Evolutionary conservation across 30 jellyfish, hydroid and myxozoan genomes (phyloP).

Genomic region (Aurelia sp.): DNA sequence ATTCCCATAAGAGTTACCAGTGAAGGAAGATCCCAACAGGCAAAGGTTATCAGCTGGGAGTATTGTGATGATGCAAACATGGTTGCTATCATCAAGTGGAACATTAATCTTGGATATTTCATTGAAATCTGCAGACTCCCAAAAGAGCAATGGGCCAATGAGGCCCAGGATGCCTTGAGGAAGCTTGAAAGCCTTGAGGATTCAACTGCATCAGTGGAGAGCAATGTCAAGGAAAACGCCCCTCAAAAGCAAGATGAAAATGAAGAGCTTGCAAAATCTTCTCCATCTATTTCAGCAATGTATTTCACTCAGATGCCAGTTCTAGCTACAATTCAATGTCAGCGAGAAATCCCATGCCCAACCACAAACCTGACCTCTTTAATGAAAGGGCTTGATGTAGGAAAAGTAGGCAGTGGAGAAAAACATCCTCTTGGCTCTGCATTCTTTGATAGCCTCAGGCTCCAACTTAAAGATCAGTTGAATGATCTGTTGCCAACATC

Average conservation of each 20-base stretch:
- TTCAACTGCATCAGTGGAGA: too few species aligned
- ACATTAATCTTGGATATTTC: not conserved
- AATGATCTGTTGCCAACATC: not conserved
- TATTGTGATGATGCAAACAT: slow-evolving; percentile 19
- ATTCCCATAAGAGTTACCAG: slow-evolving; percentile 8
- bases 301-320: slow-evolving; percentile 7
- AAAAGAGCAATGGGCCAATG: slow-evolving; percentile 44
- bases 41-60: slow-evolving; percentile 14
- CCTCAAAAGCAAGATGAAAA: not conserved
- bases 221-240: too few species aligned
- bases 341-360: slow-evolving; percentile 22
- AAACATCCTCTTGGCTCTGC: slow-evolving; percentile 21
- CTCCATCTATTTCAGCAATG: not conserved
- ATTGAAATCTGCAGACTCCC: slow-evolving; percentile 43
- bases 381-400: slow-evolving; percentile 16
- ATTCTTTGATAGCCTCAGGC: slow-evolving; percentile 25
- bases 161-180: slow-evolving; percentile 14
- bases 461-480: slow-evolving; percentile 23
- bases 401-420: slow-evolving; percentile 50
- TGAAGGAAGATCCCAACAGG: not conserved
- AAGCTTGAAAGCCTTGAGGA: slow-evolving; percentile 1
- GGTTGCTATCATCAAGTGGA: not conserved
- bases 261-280: slow-evolving; percentile 19
- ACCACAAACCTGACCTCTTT: not conserved
- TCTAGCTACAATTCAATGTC: slow-evolving; percentile 7